Conservation (phyloP, 1,140 invertebrate species). For the Drosophila lacertosa region DNA sequence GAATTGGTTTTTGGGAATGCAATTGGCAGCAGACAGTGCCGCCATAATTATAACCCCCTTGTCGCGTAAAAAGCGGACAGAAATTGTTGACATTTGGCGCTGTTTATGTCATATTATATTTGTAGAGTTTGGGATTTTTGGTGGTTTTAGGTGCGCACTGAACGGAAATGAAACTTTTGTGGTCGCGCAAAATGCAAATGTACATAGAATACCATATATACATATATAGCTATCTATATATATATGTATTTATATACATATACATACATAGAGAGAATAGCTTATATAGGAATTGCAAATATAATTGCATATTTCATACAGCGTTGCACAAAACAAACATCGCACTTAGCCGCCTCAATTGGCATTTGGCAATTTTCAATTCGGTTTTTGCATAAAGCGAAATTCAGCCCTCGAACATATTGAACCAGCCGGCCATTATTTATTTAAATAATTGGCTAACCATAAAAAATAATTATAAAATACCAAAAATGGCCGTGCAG, state of each 20-base stretch:
- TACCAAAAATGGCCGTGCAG: slow-evolving; percentile 31
- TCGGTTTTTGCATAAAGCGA: slow-evolving; percentile 25
- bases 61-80: slow-evolving; percentile 22
- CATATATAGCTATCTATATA: slow-evolving; percentile 5
- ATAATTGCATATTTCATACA: slow-evolving; percentile 70
- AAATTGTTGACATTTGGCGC: slow-evolving; percentile 56
- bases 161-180: slow-evolving; percentile 73
- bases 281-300: slow-evolving; percentile 37
- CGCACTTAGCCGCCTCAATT: slow-evolving; percentile 50
- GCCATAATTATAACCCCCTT: slow-evolving; percentile 23
- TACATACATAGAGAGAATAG: slow-evolving; percentile 12
- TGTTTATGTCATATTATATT: slow-evolving; percentile 63
- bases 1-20: slow-evolving; percentile 9
- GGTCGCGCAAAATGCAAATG: slow-evolving; percentile 57
- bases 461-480: slow-evolving; percentile 60
- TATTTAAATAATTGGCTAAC: slow-evolving; percentile 77
- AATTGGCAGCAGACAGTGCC: not conserved
- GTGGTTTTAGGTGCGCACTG: slow-evolving; percentile 35
- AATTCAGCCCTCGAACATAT: slow-evolving; percentile 23
- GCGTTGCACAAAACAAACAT: slow-evolving; percentile 49
- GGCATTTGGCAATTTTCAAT: slow-evolving; percentile 69
- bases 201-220: slow-evolving; percentile 21
- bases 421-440: slow-evolving; percentile 54
- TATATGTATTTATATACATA: slow-evolving; percentile 7
- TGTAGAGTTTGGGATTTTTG: slow-evolving; percentile 37